phyloP scores from a whole-genome alignment of 1,140 invertebrate genomes.

The Drosophila neocordata region DNA sequence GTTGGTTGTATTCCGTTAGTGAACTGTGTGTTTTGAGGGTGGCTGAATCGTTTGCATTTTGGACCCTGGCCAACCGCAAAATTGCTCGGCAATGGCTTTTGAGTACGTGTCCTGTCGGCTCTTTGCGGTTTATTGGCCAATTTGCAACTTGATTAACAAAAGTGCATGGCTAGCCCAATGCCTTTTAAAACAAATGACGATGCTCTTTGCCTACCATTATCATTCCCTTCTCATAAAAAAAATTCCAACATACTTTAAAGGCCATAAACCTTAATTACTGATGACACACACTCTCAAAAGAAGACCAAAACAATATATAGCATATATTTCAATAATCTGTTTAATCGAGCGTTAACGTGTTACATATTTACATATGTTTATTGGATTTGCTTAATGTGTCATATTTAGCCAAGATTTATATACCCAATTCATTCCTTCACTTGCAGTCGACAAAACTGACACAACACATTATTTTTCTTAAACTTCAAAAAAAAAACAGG shows the following conservation, averaged over 20 bases:
- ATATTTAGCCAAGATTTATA: conserved; percentile 6
- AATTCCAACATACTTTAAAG: conserved; percentile 44
- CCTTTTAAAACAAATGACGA: conserved; percentile 5
- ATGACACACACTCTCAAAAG: conserved; percentile 50
- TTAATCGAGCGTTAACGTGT: conserved; percentile 1
- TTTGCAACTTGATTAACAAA: conserved; percentile 72
- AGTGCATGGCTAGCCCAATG: conserved; percentile 39
- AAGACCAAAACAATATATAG: conserved; percentile 15
- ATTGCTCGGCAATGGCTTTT: conserved; percentile 53
- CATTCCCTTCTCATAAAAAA: not conserved
- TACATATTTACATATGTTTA: not conserved
- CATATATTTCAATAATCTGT: conserved; percentile 67
- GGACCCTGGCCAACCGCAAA: conserved; percentile 52
- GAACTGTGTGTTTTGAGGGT: not conserved
- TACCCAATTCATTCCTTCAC: conserved; percentile 3
- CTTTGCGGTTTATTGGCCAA: conserved; percentile 66
- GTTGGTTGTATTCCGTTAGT: not conserved
- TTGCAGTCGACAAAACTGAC: not conserved
- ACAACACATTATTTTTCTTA: not conserved
- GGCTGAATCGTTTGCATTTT: conserved; percentile 54
- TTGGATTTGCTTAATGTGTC: conserved; percentile 10
- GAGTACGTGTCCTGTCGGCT: conserved; percentile 42
- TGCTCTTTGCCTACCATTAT: not conserved
- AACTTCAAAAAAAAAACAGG: not conserved
- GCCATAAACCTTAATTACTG: conserved; percentile 75